phyloP scores from a whole-genome alignment of 2,113 vertebrate species.

The Pyxicephalus adspersus region DNA sequence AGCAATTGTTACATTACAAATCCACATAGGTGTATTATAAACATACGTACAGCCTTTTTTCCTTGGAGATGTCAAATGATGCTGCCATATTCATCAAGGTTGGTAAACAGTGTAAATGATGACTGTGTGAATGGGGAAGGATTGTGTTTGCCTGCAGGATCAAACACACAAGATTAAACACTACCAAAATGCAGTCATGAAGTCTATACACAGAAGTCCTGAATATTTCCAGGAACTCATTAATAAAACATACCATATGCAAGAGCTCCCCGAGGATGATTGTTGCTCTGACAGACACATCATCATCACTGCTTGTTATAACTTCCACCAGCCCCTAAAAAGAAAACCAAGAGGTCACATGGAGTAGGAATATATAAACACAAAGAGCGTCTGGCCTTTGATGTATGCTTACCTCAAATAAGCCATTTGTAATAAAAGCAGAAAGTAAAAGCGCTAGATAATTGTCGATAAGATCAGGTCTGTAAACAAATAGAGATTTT shows the following conservation, averaged over 20 bases:
- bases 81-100: conserved; percentile 97
- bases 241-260: conserved; percentile 84
- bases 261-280: conserved; percentile 96
- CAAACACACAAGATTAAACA: conserved; percentile 6
- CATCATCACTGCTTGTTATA: conserved; percentile 93
- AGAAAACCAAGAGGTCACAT: conserved; percentile 47
- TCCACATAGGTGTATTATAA: too few species aligned
- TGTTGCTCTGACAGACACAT: conserved; percentile 90
- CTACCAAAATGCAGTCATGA: neutral
- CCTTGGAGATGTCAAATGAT: conserved; percentile 94
- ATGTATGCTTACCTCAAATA: conserved; percentile 83
- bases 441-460: conserved; percentile 94
- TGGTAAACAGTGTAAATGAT: conserved; percentile 95
- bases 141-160: conserved; percentile 90
- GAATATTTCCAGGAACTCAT: neutral
- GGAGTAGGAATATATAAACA: neutral
- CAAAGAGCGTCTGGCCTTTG: neutral
- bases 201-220: too few species aligned
- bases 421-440: conserved; percentile 91
- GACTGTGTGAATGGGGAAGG: conserved; percentile 95
- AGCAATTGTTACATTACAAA: too few species aligned
- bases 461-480: conserved; percentile 98
- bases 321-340: conserved; percentile 93
- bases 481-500: conserved; percentile 60
- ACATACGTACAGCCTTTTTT: conserved; percentile 90